Evolutionary conservation across 2,113 vertebrate species (phyloP).

Genomic region (Shinisaurus crocodilurus): DNA sequence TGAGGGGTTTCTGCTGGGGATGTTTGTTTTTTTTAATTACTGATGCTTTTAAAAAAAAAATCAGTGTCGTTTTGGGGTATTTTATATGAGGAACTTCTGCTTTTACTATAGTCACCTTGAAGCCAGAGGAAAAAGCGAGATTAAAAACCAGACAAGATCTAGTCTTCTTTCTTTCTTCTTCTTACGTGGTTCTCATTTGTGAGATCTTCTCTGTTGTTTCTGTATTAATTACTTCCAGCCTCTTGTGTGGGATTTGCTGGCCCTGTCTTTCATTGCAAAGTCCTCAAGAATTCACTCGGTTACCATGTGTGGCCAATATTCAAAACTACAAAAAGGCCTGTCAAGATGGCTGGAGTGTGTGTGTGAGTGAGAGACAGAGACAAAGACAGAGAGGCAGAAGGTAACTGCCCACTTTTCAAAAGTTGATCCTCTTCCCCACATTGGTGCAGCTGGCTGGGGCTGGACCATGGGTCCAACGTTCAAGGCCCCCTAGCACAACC

Average conservation of each 20-base stretch:
- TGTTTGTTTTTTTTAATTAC: no score
- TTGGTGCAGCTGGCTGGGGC: no score
- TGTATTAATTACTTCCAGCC: background rate
- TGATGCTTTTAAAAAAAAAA: no score
- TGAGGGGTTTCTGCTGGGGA: no score
- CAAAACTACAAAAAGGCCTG: background rate
- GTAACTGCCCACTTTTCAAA: background rate
- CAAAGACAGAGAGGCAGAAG: background rate
- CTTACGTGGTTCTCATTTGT: background rate
- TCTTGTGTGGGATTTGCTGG: background rate
- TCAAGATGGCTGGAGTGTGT: background rate
- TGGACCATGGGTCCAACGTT: no score
- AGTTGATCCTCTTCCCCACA: background rate
- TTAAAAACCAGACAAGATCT: background rate
- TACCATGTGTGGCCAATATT: background rate
- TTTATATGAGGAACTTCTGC: no score
- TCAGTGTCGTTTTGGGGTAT: no score
- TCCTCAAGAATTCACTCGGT: background rate
- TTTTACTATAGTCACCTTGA: background rate
- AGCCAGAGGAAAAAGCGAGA: background rate
- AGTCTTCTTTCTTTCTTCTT: background rate
- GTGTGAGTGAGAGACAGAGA: background rate
- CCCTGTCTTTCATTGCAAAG: background rate
- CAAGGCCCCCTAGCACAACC: no score
- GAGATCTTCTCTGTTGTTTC: background rate